A percentile compares a stretch with the other conserved stretches of the same genome.
Conservation (phyloP, 2,888 invertebrate species). For the Noctua comes region DNA sequence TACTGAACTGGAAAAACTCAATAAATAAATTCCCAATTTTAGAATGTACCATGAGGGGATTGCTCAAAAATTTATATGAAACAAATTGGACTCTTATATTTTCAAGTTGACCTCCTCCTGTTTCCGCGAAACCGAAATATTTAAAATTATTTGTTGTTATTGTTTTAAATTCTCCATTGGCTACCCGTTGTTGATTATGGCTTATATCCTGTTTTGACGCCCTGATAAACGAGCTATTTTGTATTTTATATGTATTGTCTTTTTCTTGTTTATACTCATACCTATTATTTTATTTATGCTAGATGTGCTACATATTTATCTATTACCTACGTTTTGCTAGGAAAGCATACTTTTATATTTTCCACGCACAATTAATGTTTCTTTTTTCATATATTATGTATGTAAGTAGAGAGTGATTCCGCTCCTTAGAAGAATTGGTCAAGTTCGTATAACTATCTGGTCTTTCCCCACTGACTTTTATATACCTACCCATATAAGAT, state of each 20-base stretch:
- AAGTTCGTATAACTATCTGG: constrained; percentile 41
- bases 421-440: constrained; percentile 32
- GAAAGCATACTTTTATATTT: constrained; percentile 43
- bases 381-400: constrained; percentile 54
- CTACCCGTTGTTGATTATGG: constrained; percentile 70
- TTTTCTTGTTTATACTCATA: constrained; percentile 61
- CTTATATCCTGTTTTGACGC: constrained; percentile 84
- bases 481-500: constrained; percentile 25
- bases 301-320: constrained; percentile 59
- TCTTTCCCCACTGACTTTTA: constrained; percentile 26
- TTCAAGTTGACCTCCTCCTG: constrained; percentile 88
- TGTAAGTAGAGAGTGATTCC: constrained; percentile 54
- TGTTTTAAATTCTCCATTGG: constrained; percentile 70
- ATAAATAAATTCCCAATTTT: constrained; percentile 66
- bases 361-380: constrained; percentile 46
- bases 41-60: constrained; percentile 86
- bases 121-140: constrained; percentile 82
- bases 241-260: constrained; percentile 70
- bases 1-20: constrained; percentile 54
- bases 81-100: constrained; percentile 74
- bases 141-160: constrained; percentile 72
- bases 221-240: constrained; percentile 81
- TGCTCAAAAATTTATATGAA: constrained; percentile 68
- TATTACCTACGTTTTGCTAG: constrained; percentile 55
- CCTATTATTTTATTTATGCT: constrained; percentile 59